phyloP scores from a whole-genome alignment of 1,140 invertebrate genomes.

The Maconellicoccus hirsutus region DNA sequence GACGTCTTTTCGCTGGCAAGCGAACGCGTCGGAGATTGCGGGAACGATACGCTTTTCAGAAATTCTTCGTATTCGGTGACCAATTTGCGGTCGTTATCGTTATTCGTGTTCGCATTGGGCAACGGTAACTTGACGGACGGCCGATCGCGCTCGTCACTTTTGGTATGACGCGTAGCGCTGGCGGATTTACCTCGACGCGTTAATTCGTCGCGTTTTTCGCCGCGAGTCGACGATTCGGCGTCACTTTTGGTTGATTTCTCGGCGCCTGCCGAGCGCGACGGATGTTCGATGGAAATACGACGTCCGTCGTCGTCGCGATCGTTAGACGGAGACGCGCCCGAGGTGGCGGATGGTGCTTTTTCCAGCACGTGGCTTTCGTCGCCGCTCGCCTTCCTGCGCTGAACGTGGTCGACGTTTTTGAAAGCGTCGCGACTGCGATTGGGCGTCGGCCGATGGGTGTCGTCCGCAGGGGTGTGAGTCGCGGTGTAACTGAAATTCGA shows the following conservation, averaged over 20 bases:
- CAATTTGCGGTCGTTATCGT: not conserved
- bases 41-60: constrained; percentile 24
- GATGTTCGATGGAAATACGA: no score
- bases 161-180: not conserved
- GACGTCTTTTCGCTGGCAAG: not conserved
- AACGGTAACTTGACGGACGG: no score
- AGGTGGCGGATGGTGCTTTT: no score
- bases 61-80: constrained; percentile 26
- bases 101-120: no score
- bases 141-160: no score
- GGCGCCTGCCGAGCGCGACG: no score
- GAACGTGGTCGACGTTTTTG: no score
- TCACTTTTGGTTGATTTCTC: no score
- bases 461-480: not conserved
- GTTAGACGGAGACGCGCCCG: no score
- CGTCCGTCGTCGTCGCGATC: no score
- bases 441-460: not conserved
- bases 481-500: no score
- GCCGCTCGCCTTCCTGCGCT: not conserved
- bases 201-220: not conserved
- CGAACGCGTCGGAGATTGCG: not conserved
- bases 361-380: not conserved
- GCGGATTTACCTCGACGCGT: not conserved
- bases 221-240: not conserved
- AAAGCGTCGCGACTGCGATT: no score